phyloP scores from a whole-genome alignment of 2,888 invertebrate genomes.

The Tenthredo notha region DNA sequence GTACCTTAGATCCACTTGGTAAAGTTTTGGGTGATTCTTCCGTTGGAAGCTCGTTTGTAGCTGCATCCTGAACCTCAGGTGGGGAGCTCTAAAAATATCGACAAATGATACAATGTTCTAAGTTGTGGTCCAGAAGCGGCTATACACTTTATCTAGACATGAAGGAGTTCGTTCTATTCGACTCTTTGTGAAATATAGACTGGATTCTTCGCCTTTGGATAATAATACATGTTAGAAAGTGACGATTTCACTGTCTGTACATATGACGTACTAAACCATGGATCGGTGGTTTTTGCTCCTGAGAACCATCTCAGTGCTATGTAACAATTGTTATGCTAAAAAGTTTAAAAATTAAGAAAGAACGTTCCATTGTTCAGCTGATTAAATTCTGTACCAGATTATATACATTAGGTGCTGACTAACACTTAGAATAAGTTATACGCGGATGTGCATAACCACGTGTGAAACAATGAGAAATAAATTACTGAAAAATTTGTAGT shows the following conservation, averaged over 20 bases:
- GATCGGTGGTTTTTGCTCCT: background rate
- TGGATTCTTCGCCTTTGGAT: background rate
- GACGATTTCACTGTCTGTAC: background rate
- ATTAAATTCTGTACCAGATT: background rate
- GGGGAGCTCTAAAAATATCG: background rate
- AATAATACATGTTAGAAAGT: background rate
- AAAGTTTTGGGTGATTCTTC: background rate
- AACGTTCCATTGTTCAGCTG: background rate
- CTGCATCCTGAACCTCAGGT: background rate
- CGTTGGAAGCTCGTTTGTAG: background rate
- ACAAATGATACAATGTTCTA: background rate
- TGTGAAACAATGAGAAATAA: too few relatives aligned
- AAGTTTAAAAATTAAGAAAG: background rate
- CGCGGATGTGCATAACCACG: background rate
- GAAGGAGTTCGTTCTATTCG: background rate
- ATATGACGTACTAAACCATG: background rate
- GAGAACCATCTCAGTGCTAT: background rate
- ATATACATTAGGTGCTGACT: background rate
- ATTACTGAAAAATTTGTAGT: background rate
- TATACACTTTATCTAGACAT: background rate
- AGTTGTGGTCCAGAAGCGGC: background rate
- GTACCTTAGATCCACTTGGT: background rate
- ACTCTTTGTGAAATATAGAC: background rate
- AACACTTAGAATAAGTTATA: background rate
- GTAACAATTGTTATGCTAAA: too few relatives aligned